Evolutionary conservation across 64 coral and sea anemone genomes (phyloP).

Genomic region (Montipora sp.): DNA sequence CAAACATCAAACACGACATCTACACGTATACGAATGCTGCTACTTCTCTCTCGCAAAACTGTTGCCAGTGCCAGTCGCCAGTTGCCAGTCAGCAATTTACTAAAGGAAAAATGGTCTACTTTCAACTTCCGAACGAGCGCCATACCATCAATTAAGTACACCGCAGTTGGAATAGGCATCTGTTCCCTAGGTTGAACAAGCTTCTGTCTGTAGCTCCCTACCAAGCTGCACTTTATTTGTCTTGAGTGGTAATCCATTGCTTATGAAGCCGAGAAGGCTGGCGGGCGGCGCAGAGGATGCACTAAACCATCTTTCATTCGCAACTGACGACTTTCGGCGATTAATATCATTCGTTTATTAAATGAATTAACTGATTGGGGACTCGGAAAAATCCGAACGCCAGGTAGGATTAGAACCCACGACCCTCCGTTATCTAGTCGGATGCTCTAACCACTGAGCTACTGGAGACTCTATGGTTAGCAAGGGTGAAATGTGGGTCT

Average conservation of each 20-base stretch:
- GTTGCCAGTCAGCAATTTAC: not conserved
- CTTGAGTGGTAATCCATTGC: not conserved
- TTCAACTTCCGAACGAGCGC: conserved; percentile 39
- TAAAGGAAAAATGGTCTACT: conserved; percentile 56
- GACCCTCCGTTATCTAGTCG: too few species aligned
- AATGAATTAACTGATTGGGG: too few species aligned
- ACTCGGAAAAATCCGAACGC: too few species aligned
- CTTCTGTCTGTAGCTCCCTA: conserved; percentile 58
- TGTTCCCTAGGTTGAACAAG: conserved; percentile 6
- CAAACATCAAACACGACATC: not conserved
- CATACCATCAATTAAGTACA: conserved; percentile 62
- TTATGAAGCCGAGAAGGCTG: not conserved
- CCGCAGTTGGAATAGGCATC: conserved; percentile 21
- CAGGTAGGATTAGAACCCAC: too few species aligned
- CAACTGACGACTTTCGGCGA: not conserved
- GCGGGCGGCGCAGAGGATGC: conserved; percentile 12
- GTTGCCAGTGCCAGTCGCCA: not conserved
- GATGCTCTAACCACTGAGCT: too few species aligned
- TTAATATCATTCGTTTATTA: not conserved
- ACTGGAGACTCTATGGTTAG: too few species aligned
- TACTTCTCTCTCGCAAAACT: not conserved
- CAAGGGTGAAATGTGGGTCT: too few species aligned
- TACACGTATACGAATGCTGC: not conserved
- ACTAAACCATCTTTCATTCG: not conserved
- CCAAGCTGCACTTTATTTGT: not conserved